These are phyloP conservation scores for Emys orbicularis DNA, from an alignment of 2,797 vertebrate genomes.

Conservation along the genomic window DNA sequence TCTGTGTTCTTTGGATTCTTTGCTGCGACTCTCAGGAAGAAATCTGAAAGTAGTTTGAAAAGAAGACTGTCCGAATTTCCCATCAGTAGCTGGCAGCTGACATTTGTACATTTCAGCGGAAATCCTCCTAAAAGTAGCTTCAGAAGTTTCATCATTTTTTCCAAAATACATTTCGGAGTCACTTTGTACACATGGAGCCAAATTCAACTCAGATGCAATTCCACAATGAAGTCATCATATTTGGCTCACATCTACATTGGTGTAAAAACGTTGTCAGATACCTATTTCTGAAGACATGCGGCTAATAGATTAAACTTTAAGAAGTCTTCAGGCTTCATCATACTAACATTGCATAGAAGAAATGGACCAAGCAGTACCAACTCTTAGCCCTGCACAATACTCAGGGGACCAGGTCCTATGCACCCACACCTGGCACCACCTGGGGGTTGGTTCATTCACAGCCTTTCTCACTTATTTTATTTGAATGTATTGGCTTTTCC, in stretches of 20 bases:
- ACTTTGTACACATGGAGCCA: neutral
- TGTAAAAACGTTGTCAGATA: too few species aligned
- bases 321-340: neutral
- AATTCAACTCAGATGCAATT: neutral
- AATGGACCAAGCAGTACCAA: neutral
- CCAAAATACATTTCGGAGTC: neutral
- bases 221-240: neutral
- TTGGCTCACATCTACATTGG: neutral
- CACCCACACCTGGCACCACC: neutral
- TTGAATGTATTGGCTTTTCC: too few species aligned
- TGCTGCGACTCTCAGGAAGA: neutral
- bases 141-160: neutral
- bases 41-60: neutral
- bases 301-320: neutral
- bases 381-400: neutral
- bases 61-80: neutral
- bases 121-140: fast-evolving
- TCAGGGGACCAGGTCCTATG: neutral
- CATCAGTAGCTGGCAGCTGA: neutral
- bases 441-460: neutral
- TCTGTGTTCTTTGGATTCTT: fast-evolving
- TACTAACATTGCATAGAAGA: neutral
- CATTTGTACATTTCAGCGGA: neutral
- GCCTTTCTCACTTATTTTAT: neutral
- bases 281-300: too few species aligned